These are phyloP conservation scores for Marcusenius ussheri DNA, from an alignment of 2,113 vertebrate species.

Conservation along the genomic window DNA sequence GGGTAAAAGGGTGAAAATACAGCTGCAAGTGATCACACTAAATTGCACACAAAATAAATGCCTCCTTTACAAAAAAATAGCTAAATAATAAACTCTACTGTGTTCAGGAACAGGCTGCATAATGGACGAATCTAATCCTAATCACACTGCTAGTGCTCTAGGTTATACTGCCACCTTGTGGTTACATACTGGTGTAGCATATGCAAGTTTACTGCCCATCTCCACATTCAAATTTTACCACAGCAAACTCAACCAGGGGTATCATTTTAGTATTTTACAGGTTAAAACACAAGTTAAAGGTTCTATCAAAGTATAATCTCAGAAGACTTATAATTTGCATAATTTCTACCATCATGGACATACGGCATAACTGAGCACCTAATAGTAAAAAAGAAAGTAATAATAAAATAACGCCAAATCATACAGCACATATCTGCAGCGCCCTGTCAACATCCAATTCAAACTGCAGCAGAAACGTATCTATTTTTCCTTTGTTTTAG, in stretches of 20 bases:
- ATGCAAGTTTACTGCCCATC: background rate
- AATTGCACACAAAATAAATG: background rate
- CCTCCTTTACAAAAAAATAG: background rate
- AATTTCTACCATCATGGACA: background rate
- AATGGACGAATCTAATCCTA: background rate
- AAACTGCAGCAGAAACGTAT: background rate
- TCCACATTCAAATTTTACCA: background rate
- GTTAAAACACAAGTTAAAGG: background rate
- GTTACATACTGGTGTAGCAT: background rate
- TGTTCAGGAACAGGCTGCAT: background rate
- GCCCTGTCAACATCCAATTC: background rate
- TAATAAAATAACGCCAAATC: background rate
- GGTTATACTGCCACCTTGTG: conserved; percentile 19
- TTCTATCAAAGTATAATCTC: background rate
- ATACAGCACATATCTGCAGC: background rate
- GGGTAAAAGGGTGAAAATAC: background rate
- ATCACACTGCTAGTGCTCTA: too few relatives aligned
- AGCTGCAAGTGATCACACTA: background rate
- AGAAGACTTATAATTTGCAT: background rate
- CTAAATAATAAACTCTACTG: background rate
- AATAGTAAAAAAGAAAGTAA: background rate
- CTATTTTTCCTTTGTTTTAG: background rate
- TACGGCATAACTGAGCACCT: background rate
- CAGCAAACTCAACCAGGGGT: background rate
- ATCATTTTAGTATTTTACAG: background rate